Percentiles rank a stretch among this genome's conserved stretches.
These are phyloP conservation scores for Dioctria linearis DNA, from an alignment of 2,888 invertebrate species.

Conservation along the genomic window DNA sequence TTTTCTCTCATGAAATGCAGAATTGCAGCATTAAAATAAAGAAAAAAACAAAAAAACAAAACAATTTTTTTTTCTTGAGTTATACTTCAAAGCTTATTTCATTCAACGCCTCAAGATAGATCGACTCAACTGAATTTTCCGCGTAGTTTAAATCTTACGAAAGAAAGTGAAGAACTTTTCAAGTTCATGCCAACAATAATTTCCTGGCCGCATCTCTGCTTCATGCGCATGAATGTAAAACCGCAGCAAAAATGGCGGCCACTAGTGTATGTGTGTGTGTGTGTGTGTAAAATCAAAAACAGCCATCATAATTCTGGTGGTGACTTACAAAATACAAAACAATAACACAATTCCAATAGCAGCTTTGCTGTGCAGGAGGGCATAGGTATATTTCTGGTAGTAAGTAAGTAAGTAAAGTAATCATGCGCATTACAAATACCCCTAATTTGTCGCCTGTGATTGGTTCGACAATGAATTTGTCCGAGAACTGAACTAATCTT, in stretches of 20 bases:
- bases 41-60: conserved; percentile 7
- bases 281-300: background rate
- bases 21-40: background rate
- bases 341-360: background rate
- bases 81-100: background rate
- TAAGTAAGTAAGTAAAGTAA: no score
- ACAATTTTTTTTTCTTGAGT: background rate
- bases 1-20: background rate
- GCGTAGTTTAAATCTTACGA: background rate
- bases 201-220: conserved; percentile 3
- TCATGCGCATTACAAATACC: no score
- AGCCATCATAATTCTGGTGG: background rate
- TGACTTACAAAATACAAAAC: conserved; percentile 21
- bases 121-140: background rate
- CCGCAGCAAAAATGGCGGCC: background rate
- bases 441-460: no score
- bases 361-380: background rate
- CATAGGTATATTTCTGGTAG: no score
- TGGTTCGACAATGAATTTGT: no score
- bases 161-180: conserved; percentile 9
- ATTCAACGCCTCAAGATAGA: background rate
- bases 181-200: conserved; percentile 7
- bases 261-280: background rate
- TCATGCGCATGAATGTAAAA: conserved; percentile 4
- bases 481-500: no score